These are phyloP conservation scores for Epizoanthus rinbou DNA, from an alignment of 92 coral and sea anemone genomes.

Conservation along the genomic window DNA sequence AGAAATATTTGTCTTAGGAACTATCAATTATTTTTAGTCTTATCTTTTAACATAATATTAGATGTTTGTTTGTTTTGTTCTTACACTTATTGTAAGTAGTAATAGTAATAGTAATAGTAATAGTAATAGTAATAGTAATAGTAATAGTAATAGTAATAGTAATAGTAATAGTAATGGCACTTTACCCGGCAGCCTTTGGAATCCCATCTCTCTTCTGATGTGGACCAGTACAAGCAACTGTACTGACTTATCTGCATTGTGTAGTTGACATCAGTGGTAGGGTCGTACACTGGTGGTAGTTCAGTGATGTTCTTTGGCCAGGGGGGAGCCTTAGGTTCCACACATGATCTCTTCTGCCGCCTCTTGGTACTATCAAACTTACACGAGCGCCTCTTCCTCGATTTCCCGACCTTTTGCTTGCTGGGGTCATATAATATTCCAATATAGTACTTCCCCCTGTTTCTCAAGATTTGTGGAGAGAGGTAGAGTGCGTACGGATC, in stretches of 20 bases:
- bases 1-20: no score
- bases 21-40: no score
- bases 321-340: slow-evolving; percentile 82
- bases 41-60: no score
- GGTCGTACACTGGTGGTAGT: slow-evolving; percentile 59
- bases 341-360: slow-evolving; percentile 51
- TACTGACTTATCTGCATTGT: slow-evolving; percentile 54
- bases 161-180: no score
- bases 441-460: slow-evolving; percentile 29
- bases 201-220: slow-evolving; percentile 53
- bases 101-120: no score
- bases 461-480: slow-evolving; percentile 15
- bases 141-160: no score
- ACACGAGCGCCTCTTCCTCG: slow-evolving; percentile 30
- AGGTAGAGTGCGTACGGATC: background rate
- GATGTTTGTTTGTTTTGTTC: no score
- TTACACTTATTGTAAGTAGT: no score
- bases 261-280: slow-evolving; percentile 74
- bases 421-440: slow-evolving; percentile 27
- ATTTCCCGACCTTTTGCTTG: background rate
- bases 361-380: background rate
- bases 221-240: slow-evolving; percentile 73
- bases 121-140: no score
- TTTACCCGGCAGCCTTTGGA: slow-evolving; percentile 73
- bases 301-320: slow-evolving; percentile 73